Evolutionary conservation across 2,888 invertebrate species (phyloP), one percentile per base, ranked within the genome.

Genomic region (Thecocarcelia acutangulata): DNA sequence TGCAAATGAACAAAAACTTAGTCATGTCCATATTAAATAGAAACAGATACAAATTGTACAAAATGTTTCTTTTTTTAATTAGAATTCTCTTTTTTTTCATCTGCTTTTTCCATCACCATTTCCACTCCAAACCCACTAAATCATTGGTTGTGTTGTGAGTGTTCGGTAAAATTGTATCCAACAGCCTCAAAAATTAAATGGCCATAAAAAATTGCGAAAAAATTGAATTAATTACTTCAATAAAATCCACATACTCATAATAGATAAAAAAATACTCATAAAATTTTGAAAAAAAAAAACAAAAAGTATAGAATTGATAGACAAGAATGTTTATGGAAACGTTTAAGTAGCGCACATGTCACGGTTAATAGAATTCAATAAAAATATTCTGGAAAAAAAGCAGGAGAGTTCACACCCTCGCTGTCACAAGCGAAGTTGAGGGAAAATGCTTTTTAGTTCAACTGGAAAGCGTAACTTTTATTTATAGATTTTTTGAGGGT

Each of bases 301-400:
- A 46, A 69, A 64, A 48, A 58, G 11, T 28, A 56, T 54, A 24
- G 37, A 66, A 75, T 42, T 59, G 58, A 64, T 59, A 70, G 63
- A 56, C 46, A 56, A 64, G 24, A 70, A 64, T 66, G 42, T 72
- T 63, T 72, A 37, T 72, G 76, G 50, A 70, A 64, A 58, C 42
- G 33, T 52, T 66, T 72, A 54, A 63, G 59, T 69, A 40, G 50
- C 59, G 50, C 69, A 80, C 64, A 80, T 75, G 75, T 72, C 80
- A 80, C 72, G 76, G 72, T 59, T 68, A 80, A 76, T 80, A 76
- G 76, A 80, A 72, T 59, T 72, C 28, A 54, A 61, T 66, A 59
- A 66, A 59, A 56, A 33, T 21, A 21, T 12, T 15, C 33, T 33
- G 5, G 9, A 33, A 13, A 54, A 66, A 42, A 33, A 24, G 1